These are phyloP conservation scores for Hermaeophaga mercurialis DNA, from an alignment of 2,888 invertebrate genomes.

Conservation along the genomic window DNA sequence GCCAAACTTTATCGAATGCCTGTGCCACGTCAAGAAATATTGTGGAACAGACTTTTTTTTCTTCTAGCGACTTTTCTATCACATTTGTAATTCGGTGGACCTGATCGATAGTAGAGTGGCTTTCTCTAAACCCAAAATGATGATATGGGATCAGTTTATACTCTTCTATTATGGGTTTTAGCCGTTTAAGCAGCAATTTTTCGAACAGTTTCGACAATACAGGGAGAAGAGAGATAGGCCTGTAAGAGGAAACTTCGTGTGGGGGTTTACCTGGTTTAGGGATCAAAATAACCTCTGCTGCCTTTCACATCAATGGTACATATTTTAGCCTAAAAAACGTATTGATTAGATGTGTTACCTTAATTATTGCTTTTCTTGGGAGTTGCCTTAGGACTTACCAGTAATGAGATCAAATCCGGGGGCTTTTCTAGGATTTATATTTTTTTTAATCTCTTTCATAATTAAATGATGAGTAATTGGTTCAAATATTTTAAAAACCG, in stretches of 20 bases:
- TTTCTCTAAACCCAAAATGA: neutral
- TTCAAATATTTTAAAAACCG: too few species aligned
- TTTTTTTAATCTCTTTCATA: neutral
- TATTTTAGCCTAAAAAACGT: neutral
- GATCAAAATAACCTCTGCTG: neutral
- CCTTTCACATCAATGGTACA: neutral
- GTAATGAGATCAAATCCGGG: neutral
- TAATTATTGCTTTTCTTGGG: too few species aligned
- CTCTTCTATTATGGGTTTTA: neutral
- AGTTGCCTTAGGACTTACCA: neutral
- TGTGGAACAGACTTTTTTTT: constrained; percentile 29
- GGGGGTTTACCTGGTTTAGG: neutral
- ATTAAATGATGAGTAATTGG: too few species aligned
- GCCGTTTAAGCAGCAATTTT: neutral
- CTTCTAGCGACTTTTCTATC: constrained; percentile 19
- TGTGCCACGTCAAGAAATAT: constrained; percentile 32
- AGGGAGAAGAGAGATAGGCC: neutral
- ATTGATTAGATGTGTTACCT: neutral
- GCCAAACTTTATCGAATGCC: constrained; percentile 18
- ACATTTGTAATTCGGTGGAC: neutral
- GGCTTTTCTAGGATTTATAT: too few species aligned
- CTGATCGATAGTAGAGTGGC: neutral
- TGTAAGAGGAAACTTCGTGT: neutral
- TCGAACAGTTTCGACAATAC: neutral
- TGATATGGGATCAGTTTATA: neutral